phyloP scores from a whole-genome alignment of 2,888 invertebrate species.

The Leptinotarsa rubiginosa region DNA sequence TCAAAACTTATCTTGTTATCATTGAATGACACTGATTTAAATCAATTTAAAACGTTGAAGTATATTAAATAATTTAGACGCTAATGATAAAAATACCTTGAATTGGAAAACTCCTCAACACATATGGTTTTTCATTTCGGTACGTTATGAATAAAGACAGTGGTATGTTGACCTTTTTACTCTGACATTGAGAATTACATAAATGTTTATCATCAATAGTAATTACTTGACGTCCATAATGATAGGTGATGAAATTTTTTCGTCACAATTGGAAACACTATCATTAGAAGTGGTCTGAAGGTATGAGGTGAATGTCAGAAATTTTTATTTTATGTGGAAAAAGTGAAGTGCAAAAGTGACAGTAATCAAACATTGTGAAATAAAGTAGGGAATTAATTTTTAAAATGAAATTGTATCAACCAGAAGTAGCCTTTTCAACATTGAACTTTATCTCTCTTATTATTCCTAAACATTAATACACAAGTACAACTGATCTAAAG shows the following conservation, averaged over 20 bases:
- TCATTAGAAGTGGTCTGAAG: not conserved
- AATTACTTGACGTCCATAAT: constrained; percentile 38
- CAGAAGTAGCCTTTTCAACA: not conserved
- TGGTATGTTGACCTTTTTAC: constrained; percentile 45
- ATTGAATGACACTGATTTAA: not conserved
- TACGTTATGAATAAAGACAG: constrained; percentile 26
- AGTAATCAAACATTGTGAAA: not conserved
- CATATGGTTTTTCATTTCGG: constrained; percentile 1
- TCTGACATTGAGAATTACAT: constrained; percentile 44
- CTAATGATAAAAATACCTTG: not conserved
- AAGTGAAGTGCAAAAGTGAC: not conserved
- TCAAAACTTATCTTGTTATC: not conserved
- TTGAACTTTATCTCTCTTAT: not conserved
- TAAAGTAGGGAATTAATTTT: not conserved
- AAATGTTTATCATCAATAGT: constrained; percentile 49
- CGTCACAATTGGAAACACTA: not conserved
- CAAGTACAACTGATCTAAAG: not conserved
- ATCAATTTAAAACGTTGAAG: not conserved
- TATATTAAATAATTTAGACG: not conserved
- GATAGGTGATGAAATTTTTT: not conserved
- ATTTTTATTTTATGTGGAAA: not conserved
- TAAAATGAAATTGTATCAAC: not conserved
- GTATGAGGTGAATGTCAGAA: not conserved
- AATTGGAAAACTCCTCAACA: constrained; percentile 2
- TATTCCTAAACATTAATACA: not conserved